Evolutionary conservation across 1,140 invertebrate genomes (phyloP).

Genomic region (Steinernema feltiae): DNA sequence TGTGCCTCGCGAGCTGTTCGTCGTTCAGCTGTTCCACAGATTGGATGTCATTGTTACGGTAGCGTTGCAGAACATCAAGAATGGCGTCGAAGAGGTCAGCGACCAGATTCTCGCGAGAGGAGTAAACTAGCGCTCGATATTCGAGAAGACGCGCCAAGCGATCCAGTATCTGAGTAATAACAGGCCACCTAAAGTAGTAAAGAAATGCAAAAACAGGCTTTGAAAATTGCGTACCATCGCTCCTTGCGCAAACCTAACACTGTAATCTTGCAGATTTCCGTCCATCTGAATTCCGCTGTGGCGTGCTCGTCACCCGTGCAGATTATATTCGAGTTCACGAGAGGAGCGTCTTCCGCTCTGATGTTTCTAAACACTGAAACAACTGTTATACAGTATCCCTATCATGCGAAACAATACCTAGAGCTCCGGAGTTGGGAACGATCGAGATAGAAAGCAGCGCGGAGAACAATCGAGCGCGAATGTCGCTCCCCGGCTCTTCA

Average conservation of each 20-base stretch:
- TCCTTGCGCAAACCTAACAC: background rate
- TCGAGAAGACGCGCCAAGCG: background rate
- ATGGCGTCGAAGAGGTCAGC: background rate
- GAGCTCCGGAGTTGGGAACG: background rate
- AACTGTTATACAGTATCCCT: background rate
- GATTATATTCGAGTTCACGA: constrained; percentile 7
- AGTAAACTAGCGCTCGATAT: background rate
- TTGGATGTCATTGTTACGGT: background rate
- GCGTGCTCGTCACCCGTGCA: constrained; percentile 6
- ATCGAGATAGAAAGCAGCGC: constrained; percentile 17
- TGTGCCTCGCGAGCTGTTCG: background rate
- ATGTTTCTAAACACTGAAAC: constrained; percentile 12
- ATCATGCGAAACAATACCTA: background rate
- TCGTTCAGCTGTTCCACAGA: background rate
- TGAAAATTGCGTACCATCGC: background rate
- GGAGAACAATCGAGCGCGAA: constrained; percentile 10
- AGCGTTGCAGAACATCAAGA: background rate
- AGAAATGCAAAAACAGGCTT: background rate
- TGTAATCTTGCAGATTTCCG: constrained; percentile 13
- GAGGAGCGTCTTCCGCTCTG: constrained; percentile 17
- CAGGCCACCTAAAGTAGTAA: background rate
- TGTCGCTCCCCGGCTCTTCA: background rate
- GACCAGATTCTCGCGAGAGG: background rate
- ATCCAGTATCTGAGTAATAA: background rate
- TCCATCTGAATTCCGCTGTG: constrained; percentile 15